Evolutionary conservation across 2,888 invertebrate species (phyloP).

Genomic region (Anticlea derivata): DNA sequence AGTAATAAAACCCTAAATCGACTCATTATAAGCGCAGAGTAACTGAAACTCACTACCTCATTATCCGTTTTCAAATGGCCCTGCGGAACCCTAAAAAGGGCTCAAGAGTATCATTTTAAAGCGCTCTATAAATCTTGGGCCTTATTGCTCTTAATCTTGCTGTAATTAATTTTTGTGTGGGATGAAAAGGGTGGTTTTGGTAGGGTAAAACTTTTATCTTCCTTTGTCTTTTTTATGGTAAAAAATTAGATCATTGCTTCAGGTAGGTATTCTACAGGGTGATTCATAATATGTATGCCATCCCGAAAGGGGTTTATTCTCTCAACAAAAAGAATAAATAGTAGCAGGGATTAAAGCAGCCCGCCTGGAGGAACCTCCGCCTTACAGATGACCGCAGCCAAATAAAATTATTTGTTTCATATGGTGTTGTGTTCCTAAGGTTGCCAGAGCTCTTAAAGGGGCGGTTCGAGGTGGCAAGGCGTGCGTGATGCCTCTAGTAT

Average conservation of each 20-base stretch:
- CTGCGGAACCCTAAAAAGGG: slow-evolving; percentile 44
- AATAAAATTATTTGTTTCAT: too few relatives aligned
- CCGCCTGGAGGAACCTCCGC: too few relatives aligned
- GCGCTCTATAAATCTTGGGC: slow-evolving; percentile 51
- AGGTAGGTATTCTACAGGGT: too few relatives aligned
- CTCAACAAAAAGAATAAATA: too few relatives aligned
- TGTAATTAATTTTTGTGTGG: slow-evolving; percentile 59
- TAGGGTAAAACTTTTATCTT: slow-evolving; percentile 22
- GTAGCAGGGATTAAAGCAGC: too few relatives aligned
- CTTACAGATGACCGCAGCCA: too few relatives aligned
- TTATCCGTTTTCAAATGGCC: slow-evolving; percentile 6
- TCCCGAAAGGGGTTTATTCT: too few relatives aligned
- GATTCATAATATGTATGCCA: too few relatives aligned
- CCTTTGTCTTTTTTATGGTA: slow-evolving; percentile 18
- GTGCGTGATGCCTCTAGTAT: too few relatives aligned
- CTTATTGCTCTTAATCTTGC: slow-evolving; percentile 58
- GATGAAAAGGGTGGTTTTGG: slow-evolving; percentile 38
- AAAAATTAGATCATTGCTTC: not conserved
- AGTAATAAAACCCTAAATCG: slow-evolving; percentile 4
- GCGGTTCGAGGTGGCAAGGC: too few relatives aligned
- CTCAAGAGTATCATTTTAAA: slow-evolving; percentile 43
- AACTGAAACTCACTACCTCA: slow-evolving; percentile 5
- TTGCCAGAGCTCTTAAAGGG: too few relatives aligned
- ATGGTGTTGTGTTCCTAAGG: too few relatives aligned
- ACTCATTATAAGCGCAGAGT: not conserved